Conservation (phyloP, 1,140 invertebrate genomes). For the Belonocnema kinseyi region DNA sequence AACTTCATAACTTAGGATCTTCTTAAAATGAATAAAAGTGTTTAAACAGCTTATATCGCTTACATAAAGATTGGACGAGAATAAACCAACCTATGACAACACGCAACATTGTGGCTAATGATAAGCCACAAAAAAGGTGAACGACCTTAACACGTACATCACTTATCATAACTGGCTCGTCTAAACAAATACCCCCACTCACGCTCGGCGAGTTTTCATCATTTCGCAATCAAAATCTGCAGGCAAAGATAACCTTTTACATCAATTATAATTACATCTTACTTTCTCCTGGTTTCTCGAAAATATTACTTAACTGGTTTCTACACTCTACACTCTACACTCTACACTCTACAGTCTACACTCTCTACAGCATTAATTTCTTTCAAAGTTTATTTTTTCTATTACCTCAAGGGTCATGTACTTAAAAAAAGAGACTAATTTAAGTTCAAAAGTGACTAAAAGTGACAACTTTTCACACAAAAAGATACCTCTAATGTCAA, state of each 20-base stretch:
- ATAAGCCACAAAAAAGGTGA: constrained; percentile 29
- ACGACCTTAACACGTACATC: constrained; percentile 5
- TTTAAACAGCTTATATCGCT: not conserved
- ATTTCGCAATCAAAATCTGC: not conserved
- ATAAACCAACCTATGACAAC: constrained; percentile 26
- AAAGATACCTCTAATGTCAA: too few relatives aligned
- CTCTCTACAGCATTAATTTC: not conserved
- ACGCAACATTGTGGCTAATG: constrained; percentile 18
- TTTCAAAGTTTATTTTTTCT: too few relatives aligned
- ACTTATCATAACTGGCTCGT: constrained; percentile 17
- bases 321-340: not conserved
- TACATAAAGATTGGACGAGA: constrained; percentile 7
- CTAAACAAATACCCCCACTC: constrained; percentile 18
- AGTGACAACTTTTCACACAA: too few relatives aligned
- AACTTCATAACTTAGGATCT: not conserved
- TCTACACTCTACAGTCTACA: not conserved
- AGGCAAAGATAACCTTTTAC: not conserved
- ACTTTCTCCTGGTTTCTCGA: not conserved
- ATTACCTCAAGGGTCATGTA: too few relatives aligned
- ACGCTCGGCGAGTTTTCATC: not conserved
- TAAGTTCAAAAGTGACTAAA: too few relatives aligned
- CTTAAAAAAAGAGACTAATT: too few relatives aligned
- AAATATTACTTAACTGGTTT: not conserved
- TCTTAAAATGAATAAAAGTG: constrained; percentile 2
- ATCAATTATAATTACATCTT: not conserved